Evolutionary conservation across 2,797 vertebrate genomes (phyloP).

Genomic region (Phrynocephalus forsythii): DNA sequence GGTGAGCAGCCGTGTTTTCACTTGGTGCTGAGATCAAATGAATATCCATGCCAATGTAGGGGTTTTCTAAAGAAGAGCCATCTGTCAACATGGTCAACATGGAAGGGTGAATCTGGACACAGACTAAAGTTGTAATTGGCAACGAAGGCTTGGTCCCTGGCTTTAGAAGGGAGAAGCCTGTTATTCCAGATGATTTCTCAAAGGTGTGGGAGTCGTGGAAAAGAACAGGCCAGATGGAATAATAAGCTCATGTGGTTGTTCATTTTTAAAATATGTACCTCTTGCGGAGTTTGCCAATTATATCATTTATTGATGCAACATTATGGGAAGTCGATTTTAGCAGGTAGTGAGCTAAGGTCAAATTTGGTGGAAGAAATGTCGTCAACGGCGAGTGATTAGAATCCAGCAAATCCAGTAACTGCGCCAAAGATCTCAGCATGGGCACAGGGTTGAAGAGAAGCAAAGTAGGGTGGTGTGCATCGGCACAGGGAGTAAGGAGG

Average conservation of each 20-base stretch:
- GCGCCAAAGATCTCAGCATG: no score
- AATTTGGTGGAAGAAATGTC: not conserved
- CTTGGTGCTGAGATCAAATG: no score
- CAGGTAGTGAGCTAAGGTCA: not conserved
- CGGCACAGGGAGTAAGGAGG: not conserved
- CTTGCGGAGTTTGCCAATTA: not conserved
- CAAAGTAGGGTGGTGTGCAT: not conserved
- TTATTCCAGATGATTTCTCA: not conserved
- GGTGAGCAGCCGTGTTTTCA: no score
- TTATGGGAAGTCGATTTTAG: constrained; percentile 11
- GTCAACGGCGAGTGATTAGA: not conserved
- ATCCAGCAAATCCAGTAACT: no score
- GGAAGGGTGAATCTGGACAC: not conserved
- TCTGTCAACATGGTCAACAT: not conserved
- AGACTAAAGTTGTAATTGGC: not conserved
- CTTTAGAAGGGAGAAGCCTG: not conserved
- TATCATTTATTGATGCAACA: not conserved
- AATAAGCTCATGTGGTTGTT: not conserved
- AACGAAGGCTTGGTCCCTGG: not conserved
- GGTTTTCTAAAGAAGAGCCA: no score
- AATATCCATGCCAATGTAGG: no score
- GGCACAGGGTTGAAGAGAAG: not conserved
- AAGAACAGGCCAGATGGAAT: not conserved
- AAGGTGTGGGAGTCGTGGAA: not conserved
- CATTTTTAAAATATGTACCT: not conserved